Base-by-base conservation (phyloP, 2,888 invertebrate species). In the Drosophila anomelani region DNA sequence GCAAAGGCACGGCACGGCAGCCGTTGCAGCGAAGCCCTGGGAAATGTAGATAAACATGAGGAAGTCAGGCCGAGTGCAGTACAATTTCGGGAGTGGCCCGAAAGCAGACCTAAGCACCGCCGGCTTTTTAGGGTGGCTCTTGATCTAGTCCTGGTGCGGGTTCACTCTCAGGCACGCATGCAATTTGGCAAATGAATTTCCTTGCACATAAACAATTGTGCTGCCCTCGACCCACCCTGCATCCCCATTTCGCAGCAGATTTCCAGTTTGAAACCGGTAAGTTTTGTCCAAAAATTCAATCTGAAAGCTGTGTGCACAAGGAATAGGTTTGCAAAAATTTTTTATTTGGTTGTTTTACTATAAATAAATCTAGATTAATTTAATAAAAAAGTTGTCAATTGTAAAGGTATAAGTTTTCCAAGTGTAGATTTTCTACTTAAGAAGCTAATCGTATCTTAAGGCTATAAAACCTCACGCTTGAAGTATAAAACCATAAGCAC, bases 141-240 rank as follows among this genome's bases (percentile, higher is more conserved):
- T 10, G 32, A 23, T 43, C 60, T 41, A 53, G 43, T 41, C 39
- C 20, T 13, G 46, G 44, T 57, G 46, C 44, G 47, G 20, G 32
- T 36, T 15, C 15, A 13, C 46, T 34, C 36, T 63, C 58, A 43
- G 46, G 26, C 64, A 69, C 56, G 72, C 59, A 64, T 56, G 51
- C 79, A 68, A 78, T 81, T 85, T 80, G 61, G 64, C 23, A 79
- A 80, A 84, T 80, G 66, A 80, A 84, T 81, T 80, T 72, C 61
- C 39, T 54, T 38, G 53, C 56, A 51, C 56, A 62, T 47, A 78
- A 57, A 73, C 58, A 61, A 44, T 77, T 61, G 55, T 56, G 39
- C 51, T 59, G 41, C 47, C 32, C 8, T 66, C 47, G 32, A 23
- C 20, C 32, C 26, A n/a, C 26, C 36, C n/a, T 26, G n/a, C 39